Conservation (phyloP, 2,113 vertebrate species). For the Hemiprocne comata region DNA sequence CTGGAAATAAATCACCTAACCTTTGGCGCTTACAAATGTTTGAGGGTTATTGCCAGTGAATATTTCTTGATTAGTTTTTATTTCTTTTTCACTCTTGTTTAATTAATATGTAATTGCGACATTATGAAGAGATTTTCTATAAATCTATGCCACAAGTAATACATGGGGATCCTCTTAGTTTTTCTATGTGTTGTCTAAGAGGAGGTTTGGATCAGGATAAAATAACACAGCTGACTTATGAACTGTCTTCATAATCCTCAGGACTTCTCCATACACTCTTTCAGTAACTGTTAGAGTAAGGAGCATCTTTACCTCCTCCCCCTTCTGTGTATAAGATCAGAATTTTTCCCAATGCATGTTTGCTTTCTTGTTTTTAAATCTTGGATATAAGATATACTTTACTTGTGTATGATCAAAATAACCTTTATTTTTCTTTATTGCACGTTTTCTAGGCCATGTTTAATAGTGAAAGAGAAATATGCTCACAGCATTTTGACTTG, state of each 20-base stretch:
- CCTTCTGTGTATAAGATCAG: neutral
- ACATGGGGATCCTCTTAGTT: neutral
- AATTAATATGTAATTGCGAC: neutral
- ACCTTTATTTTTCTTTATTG: neutral
- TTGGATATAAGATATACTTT: neutral
- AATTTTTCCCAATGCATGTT: neutral
- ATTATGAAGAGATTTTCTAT: neutral
- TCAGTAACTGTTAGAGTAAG: neutral
- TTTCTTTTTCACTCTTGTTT: neutral
- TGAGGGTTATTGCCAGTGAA: neutral
- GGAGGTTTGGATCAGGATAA: neutral
- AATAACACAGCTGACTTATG: neutral
- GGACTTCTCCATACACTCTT: neutral
- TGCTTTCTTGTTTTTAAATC: neutral
- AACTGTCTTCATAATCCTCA: neutral
- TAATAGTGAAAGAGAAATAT: neutral
- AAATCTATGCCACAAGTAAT: neutral
- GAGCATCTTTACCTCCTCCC: neutral
- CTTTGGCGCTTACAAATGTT: neutral
- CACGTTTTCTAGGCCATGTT: neutral
- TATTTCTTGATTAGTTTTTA: neutral
- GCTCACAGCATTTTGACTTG: neutral
- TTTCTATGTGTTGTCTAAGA: neutral
- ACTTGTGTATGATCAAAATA: neutral
- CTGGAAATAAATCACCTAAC: slow-evolving; percentile 27